Base-by-base conservation (phyloP, 2,888 invertebrate genomes). In the Lamellibrachia columna region DNA sequence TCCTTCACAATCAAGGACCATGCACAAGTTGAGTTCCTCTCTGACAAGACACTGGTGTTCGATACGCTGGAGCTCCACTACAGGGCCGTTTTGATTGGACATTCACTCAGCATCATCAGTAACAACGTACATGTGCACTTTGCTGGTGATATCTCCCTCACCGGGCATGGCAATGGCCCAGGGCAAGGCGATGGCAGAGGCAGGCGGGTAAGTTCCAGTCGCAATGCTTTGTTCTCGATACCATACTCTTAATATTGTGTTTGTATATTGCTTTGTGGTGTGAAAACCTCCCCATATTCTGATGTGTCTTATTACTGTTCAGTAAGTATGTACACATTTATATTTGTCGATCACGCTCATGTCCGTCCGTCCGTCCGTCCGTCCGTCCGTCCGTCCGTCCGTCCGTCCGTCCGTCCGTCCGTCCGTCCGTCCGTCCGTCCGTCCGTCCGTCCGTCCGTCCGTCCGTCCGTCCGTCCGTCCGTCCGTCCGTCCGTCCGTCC, bases 1-100 rank as follows among this genome's bases (percentile, higher is more conserved):
- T 93, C 93, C 15, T 95, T 95, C 93, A 95, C 93, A 7, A 93
- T 95, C 52, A 94, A 94, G 93, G 95, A 95, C 92, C 94, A 94
- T 92, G 94, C 94, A 3, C 92, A 93, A 28, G 94, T 94, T 0
- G 93, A 92, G 22, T 94, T 95, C 92, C 93, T 94, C 91, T 93
- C 94, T 9, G 93, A 94, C n/a, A 93, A 94, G 53, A 90, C 92
- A 2, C 93, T 95, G 90, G 90, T 92, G 11, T 93, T 95, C 90
- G 94, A 94, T 0, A 92, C 91, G 7, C 92, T 95, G 92, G 95
- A 95, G 91, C 91, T 95, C 90, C 94, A 95, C 90, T 95, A 95
- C 91, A 94, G 93, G 8, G 94, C 95, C 0, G 91, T 93, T 3
- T 92, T 95, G 75, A 92, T 91, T 58, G 94, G 94, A 53, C 75